phyloP scores from a whole-genome alignment of 2,113 vertebrate species.

The Scomber colias region DNA sequence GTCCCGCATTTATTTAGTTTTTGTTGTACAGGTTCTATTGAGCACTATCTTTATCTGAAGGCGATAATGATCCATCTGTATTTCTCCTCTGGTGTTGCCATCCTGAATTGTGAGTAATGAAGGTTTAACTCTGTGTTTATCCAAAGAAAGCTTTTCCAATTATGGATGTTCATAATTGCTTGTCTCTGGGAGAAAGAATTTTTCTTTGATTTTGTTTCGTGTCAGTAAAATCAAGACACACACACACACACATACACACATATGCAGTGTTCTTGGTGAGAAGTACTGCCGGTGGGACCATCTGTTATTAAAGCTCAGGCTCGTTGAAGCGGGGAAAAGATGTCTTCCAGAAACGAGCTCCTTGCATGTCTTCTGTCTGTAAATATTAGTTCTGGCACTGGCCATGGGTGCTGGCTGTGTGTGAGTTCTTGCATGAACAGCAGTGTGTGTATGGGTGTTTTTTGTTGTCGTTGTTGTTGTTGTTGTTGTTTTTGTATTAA shows the following conservation, averaged over 20 bases:
- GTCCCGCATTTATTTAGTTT: background rate
- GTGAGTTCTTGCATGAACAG: slow-evolving; percentile 23
- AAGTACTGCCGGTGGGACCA: slow-evolving; percentile 52
- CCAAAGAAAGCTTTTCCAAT: slow-evolving; percentile 51
- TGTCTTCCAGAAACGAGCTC: slow-evolving; percentile 54
- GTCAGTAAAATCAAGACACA: slow-evolving; percentile 41
- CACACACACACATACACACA: background rate
- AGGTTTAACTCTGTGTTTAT: slow-evolving; percentile 36
- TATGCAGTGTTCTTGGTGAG: slow-evolving; percentile 36
- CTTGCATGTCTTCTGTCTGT: slow-evolving; percentile 45
- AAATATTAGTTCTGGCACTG: slow-evolving; percentile 61
- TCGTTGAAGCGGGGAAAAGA: slow-evolving; percentile 54
- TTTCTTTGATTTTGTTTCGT: slow-evolving; percentile 28
- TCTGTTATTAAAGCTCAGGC: slow-evolving; percentile 65
- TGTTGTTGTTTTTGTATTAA: background rate
- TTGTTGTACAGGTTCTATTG: background rate
- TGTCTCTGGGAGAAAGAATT: slow-evolving; percentile 39
- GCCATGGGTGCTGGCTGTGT: slow-evolving; percentile 9
- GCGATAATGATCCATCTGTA: slow-evolving; percentile 13
- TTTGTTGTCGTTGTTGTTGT: background rate
- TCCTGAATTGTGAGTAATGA: slow-evolving; percentile 9
- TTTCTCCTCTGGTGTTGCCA: slow-evolving; percentile 14
- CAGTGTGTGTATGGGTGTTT: slow-evolving; percentile 2
- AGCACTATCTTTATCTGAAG: slow-evolving; percentile 5
- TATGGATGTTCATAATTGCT: slow-evolving; percentile 48